Base-by-base conservation (phyloP, 2,113 vertebrate species). In the Donacobius atricapilla region DNA sequence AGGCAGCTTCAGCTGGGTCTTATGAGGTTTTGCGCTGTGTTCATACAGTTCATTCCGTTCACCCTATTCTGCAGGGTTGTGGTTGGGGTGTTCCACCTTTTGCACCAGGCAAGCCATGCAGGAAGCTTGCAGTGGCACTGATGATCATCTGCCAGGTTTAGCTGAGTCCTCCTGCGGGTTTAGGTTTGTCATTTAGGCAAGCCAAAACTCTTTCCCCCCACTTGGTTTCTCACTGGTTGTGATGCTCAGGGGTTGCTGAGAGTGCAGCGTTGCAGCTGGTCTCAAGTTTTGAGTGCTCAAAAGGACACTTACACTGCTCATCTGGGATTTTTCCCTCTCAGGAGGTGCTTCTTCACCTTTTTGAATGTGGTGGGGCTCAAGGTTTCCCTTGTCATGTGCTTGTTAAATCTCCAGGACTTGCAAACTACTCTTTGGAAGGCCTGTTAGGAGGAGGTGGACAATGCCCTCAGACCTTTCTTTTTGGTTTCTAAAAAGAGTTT, bases 141-240 rank as follows among this genome's bases (percentile, higher is more conserved):
- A 15, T 24, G n/a, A 42, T 42, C 7, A 1, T 31, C 45, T 64
- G 48, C 30, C 51, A 45, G 60, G 13, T 47, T 75, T 87, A 47
- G 42, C 60, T 7, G 51, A 37, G 51, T 21, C 20, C 37, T 82
- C 45, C 42, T 15, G 21, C 14, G 47, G 35, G 14, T 35, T 53
- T 5, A 12, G 24, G 37, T 20, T 66, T 89, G 57, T 44, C 42
- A 7, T 85, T 83, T 76, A 54, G 42, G 27, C 37, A 65, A 25
- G 70, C 15, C 18, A 40, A 53, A 61, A 66, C 5, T 31, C 37
- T 72, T 65, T 23, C 16, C 7, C 8, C 0, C 2, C 0, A 0
- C 3, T 18, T 2, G 5, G 22, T 87, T 68, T 66, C 42, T 11
- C 11, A 7, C 35, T 50, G 35, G 23, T 37, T 15, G 53, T 69